Base-by-base conservation (phyloP, 2,888 invertebrate genomes). In the Amphipyra tragopoginis region DNA sequence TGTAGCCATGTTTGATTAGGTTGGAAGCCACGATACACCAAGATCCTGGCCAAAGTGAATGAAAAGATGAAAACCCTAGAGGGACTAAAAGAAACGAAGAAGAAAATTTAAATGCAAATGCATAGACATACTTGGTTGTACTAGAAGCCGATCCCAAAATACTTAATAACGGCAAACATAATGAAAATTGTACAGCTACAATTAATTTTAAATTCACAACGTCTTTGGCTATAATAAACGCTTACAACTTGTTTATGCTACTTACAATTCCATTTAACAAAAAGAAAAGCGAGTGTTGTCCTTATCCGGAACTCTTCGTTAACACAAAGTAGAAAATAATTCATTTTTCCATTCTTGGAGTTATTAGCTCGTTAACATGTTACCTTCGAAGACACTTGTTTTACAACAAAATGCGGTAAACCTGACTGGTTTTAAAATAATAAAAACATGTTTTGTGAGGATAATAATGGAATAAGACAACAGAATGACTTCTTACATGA, bases 351-450 rank as follows among this genome's bases (percentile, higher is more conserved):
- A 34, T 11, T 57, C 15, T 15, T 11, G 11, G 1, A 40, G 40
- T 42, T 53, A 57, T 50, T 40, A 48, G 5, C 68, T 64, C 51
- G 54, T 75, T 63, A 68, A 40, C 53, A 44, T 14, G 26, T 64
- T 47, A 57, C 63, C 72, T 75, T 66, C 66, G 44, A 56, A 47
- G 7, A 51, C 38, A 33, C 39, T 44, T 42, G 54, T 64, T 56
- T 49, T 56, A 40, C 29, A 39, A 58, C 39, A 67, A 63, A 50
- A 55, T 40, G 11, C 14, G 26, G 29, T 14, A 39, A 65, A 72
- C 57, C 53, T 40, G 38, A 65, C 49, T 21, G 6, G 60, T 63
- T 68, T 68, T 47, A 40, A 62, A 54, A 60, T 52, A 49, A 58
- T 47, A 38, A 64, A 58, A 69, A 62, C 64, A 38, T 50, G 60